These are phyloP conservation scores for Chelidonichthys spinosus DNA, from an alignment of 2,797 vertebrate species.

Conservation along the genomic window DNA sequence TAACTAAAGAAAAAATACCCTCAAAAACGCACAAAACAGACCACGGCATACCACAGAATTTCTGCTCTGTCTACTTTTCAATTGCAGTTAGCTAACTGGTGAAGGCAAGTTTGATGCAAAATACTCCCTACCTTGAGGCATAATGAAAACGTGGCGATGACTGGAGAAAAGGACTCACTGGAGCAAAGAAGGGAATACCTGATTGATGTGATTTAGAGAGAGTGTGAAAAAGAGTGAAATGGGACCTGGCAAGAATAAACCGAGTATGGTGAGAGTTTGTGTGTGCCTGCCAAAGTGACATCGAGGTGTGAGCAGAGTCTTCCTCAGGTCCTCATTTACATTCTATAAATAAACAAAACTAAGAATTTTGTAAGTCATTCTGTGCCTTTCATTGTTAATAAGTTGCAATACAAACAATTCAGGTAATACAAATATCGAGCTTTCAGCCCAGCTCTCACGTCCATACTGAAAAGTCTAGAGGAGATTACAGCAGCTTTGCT, in stretches of 20 bases:
- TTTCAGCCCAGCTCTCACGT: background rate
- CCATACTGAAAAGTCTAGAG: background rate
- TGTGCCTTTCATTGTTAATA: background rate
- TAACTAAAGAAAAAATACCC: background rate
- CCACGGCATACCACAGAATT: background rate
- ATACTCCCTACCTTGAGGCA: background rate
- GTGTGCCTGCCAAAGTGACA: conserved; percentile 76
- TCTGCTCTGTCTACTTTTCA: conserved; percentile 10
- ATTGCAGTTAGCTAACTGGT: background rate
- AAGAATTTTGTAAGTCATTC: conserved; percentile 9
- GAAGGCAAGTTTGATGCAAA: conserved; percentile 2
- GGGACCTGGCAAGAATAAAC: conserved; percentile 38
- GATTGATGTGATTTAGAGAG: conserved; percentile 23
- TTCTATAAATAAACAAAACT: conserved; percentile 45
- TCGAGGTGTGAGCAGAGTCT: conserved; percentile 67
- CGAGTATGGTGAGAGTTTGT: conserved; percentile 55
- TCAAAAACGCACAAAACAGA: background rate
- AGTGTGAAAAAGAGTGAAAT: conserved; percentile 40
- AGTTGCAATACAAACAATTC: background rate
- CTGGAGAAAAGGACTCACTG: conserved; percentile 2
- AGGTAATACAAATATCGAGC: background rate
- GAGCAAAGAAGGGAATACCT: conserved; percentile 32
- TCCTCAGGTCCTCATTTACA: conserved; percentile 69
- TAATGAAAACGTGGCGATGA: conserved; percentile 9
- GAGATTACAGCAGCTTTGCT: background rate